These are phyloP conservation scores for Chloroclysta siterata DNA, from an alignment of 2,888 invertebrate genomes.

Conservation along the genomic window DNA sequence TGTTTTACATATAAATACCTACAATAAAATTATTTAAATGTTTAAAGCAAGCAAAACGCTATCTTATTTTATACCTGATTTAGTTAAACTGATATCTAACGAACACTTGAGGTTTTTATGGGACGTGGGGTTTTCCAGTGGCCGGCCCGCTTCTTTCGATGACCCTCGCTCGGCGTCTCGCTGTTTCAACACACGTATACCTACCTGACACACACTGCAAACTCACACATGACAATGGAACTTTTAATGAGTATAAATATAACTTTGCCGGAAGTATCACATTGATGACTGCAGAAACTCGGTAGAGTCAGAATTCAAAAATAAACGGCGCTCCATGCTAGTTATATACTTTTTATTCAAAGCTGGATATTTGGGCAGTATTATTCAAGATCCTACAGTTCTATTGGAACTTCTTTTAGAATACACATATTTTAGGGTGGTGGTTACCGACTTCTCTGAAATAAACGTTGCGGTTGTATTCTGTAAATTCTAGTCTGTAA, in stretches of 20 bases:
- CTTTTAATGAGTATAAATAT: neutral
- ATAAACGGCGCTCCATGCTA: too few species aligned
- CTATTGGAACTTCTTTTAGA: neutral
- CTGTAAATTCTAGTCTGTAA: slow-evolving; percentile 11
- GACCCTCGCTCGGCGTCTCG: slow-evolving; percentile 39
- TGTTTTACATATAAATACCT: neutral
- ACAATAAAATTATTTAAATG: slow-evolving; percentile 5
- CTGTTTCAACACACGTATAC: slow-evolving; percentile 36
- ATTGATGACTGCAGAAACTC: neutral
- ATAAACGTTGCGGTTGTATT: slow-evolving; percentile 20
- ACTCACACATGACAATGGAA: neutral
- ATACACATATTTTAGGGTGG: neutral
- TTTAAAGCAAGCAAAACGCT: slow-evolving; percentile 4
- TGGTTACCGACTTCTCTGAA: neutral
- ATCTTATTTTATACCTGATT: slow-evolving; percentile 24
- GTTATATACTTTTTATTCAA: too few species aligned
- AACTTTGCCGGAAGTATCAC: neutral
- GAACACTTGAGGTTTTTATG: slow-evolving; percentile 45
- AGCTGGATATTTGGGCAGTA: neutral
- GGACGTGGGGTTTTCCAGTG: slow-evolving; percentile 61
- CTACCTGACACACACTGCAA: slow-evolving; percentile 17
- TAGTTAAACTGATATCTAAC: slow-evolving; percentile 40
- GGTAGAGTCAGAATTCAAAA: too few species aligned
- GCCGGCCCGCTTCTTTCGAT: slow-evolving; percentile 57
- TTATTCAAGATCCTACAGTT: neutral